phyloP scores from a whole-genome alignment of 2,888 invertebrate genomes.

The Thumatha senex region DNA sequence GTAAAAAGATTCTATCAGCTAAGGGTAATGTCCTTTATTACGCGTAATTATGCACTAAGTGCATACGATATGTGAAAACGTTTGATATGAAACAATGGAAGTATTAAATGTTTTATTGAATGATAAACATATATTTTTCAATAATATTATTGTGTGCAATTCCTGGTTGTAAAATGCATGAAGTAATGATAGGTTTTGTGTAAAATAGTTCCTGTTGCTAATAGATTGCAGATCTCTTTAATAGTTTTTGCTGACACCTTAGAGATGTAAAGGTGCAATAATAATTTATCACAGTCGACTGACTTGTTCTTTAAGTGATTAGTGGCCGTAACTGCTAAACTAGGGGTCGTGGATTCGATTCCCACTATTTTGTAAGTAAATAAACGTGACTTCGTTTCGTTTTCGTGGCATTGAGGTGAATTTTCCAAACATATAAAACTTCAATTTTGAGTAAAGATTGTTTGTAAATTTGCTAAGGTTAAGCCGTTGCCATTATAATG shows the following conservation, averaged over 20 bases:
- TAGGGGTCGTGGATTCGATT: too few species aligned
- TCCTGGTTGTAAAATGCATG: constrained; percentile 7
- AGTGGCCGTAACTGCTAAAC: too few species aligned
- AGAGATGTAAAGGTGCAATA: not conserved
- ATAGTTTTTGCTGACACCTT: not conserved
- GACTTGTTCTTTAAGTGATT: too few species aligned
- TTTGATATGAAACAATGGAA: constrained; percentile 38
- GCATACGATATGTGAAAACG: constrained; percentile 42
- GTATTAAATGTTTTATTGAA: constrained; percentile 42
- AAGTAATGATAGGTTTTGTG: constrained; percentile 2
- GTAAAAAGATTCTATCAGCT: constrained; percentile 60
- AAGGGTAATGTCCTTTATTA: constrained; percentile 63
- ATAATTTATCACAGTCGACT: too few species aligned
- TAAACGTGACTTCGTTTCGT: too few species aligned
- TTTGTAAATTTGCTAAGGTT: too few species aligned
- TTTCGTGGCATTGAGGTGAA: too few species aligned
- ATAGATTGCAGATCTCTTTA: not conserved
- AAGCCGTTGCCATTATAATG: too few species aligned
- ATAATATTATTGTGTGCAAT: constrained; percentile 5
- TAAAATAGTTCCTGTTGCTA: constrained; percentile 1
- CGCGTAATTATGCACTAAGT: constrained; percentile 57
- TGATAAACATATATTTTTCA: constrained; percentile 14
- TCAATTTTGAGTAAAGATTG: too few species aligned
- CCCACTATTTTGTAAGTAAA: too few species aligned
- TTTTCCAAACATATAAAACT: too few species aligned